Evolutionary conservation across 1,140 invertebrate species (phyloP), one percentile per base, ranked within the genome.

Genomic region (Drepana arcuata): DNA sequence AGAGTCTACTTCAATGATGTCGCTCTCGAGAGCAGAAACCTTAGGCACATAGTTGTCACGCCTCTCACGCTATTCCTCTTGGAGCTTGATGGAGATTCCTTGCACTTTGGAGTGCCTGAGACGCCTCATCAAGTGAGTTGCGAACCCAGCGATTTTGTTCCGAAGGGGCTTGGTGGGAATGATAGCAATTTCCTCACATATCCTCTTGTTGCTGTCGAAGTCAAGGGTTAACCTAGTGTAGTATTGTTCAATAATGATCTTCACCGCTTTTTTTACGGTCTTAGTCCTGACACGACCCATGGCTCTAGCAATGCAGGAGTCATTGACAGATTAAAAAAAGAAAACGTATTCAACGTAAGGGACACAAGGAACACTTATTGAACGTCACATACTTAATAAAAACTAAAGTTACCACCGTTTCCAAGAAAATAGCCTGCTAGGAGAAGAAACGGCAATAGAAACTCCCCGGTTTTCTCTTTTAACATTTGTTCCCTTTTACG

Each of bases 201-300:
- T 95, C 45, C 97, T 90, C 81, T 99, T 99, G 85, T 99, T 99
- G 29, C 96, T 99, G 78, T 99, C 96, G 82, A 99, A 99, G 85
- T 99, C 98, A 48, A 97, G 85, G 16, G 97, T 99, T 45, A 99
- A 85, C 45, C 94, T 90, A 30, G 96, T 98, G 86, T 99, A 99
- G 79, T 99, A 99, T 79, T 99, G 99, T 83, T 99, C 98, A 79
- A 99, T 99, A 57, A 99, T 99, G 31, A 98, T 93, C 67, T 97
- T 92, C n/a, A 97, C 94, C 54, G 98, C 97, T 86, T 99, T 99
- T 85, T 99, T 99, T 53, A 99, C 92, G 36, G 98, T 99, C 84
- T 99, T 99, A 34, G 98, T 99, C 77, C 98, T 89, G 33, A 99
- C 98, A 80, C 98, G 96, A 93, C 97, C 97, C 97, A n/a, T n/a